Percentiles rank a stretch among this genome's conserved stretches.
Evolutionary conservation across 2,888 invertebrate genomes (phyloP).

Genomic region (Limulus polyphemus): DNA sequence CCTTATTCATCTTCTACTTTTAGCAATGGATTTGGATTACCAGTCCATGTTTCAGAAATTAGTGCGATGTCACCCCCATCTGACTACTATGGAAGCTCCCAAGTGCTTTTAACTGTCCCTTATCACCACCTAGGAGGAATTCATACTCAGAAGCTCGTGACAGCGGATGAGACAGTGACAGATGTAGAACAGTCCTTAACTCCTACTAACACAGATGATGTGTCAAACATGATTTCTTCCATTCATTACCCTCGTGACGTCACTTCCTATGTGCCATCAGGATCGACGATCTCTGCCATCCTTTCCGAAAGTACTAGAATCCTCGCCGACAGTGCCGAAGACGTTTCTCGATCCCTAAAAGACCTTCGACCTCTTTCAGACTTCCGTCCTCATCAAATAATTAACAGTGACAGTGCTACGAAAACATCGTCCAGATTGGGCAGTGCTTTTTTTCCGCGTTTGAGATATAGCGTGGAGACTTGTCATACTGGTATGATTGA

Average conservation of each 20-base stretch:
- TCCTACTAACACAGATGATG: slow-evolving; percentile 21
- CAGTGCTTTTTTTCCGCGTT: too few species aligned
- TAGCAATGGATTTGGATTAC: background rate
- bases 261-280: too few species aligned
- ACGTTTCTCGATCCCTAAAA: background rate
- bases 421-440: too few species aligned
- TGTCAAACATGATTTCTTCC: slow-evolving; percentile 21
- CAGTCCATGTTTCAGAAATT: slow-evolving; percentile 1
- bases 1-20: background rate
- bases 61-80: slow-evolving; percentile 9
- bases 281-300: slow-evolving; percentile 7
- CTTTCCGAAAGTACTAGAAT: slow-evolving; percentile 19
- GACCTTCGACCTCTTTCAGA: too few species aligned
- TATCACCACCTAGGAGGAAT: slow-evolving; percentile 21
- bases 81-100: slow-evolving; percentile 20
- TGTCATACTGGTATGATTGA: too few species aligned
- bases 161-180: background rate
- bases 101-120: slow-evolving; percentile 19
- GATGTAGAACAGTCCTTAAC: slow-evolving; percentile 19
- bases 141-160: slow-evolving; percentile 9
- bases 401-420: too few species aligned
- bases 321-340: slow-evolving; percentile 12
- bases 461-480: too few species aligned
- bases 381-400: too few species aligned
- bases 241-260: background rate